phyloP scores from a whole-genome alignment of 2,888 invertebrate genomes.

The Drosophila vallismaia region DNA sequence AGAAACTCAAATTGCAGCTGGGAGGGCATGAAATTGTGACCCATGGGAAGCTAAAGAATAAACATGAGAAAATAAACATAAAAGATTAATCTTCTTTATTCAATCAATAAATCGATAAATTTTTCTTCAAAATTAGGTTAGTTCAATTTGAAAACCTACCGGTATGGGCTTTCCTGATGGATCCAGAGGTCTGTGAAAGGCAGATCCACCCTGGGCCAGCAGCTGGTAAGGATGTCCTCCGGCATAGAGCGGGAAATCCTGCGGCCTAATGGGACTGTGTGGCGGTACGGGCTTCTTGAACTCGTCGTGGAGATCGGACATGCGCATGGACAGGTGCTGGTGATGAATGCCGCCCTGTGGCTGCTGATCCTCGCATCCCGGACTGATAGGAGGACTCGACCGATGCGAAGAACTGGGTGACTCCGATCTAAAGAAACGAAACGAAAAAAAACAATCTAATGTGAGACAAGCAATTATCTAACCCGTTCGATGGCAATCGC shows the following conservation, averaged over 20 bases:
- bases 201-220: constrained; percentile 84
- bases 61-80: neutral
- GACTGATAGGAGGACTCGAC: constrained; percentile 93
- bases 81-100: neutral
- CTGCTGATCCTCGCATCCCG: constrained; percentile 90
- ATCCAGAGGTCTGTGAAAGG: constrained; percentile 85
- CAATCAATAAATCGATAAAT: too few species aligned
- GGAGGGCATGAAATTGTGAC: constrained; percentile 84
- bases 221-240: constrained; percentile 85
- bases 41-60: constrained; percentile 82
- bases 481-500: constrained; percentile 42
- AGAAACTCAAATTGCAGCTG: constrained; percentile 91
- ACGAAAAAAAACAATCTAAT: neutral
- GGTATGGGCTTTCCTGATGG: constrained; percentile 84
- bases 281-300: constrained; percentile 84
- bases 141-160: constrained; percentile 65
- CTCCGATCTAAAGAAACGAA: constrained; percentile 79
- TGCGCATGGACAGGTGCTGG: constrained; percentile 85
- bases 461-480: constrained; percentile 59
- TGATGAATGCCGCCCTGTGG: constrained; percentile 69
- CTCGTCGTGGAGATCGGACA: constrained; percentile 82
- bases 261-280: constrained; percentile 82
- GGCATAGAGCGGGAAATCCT: constrained; percentile 83
- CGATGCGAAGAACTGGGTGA: constrained; percentile 86
- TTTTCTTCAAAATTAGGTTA: too few species aligned